Base-by-base conservation (phyloP, 2,888 invertebrate species). In the Nezara viridula region DNA sequence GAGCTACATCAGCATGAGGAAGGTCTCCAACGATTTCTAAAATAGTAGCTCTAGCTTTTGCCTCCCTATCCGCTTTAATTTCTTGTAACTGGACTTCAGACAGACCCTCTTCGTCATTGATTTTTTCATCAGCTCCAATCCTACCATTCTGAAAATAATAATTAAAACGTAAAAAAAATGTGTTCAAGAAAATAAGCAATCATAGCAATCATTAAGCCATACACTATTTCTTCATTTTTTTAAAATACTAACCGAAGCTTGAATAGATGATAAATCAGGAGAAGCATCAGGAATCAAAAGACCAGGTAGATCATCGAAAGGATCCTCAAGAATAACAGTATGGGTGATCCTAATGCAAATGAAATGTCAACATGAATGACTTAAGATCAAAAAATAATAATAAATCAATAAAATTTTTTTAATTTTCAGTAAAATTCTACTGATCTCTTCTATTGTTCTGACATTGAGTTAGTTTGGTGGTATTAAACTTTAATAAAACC, bases 21-120 rank as follows among this genome's bases (percentile, higher is more conserved):
- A 99, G 94, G 93, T 99, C 99, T 0, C 99, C 99, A 40, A 99
- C 98, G 94, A 99, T 99, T 94, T 99, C 99, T 73, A 99, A 94
- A 91, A 99, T 98, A 40, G 99, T 98, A 0, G 99, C 99, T 91
- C 99, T 95, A 2, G 99, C 98, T 93, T 97, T 97, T 0, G 99
- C 99, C 93, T 99, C 99, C 91, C 97, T 96, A 91, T 97, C 96
- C 90, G 97, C 96, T 91, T 97, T 94, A 92, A 97, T 95, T 94
- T 98, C 98, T 91, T 96, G 95, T 88, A 99, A 94, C 94, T 99
- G 97, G 91, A 96, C 96, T 66, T 94, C 94, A n/a, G 96, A 95
- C 93, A 97, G 97, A 0, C 98, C 98, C 91, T 96, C 95, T 0
- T 96, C 96, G 92, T 98, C 98, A 93, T 98, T 97, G 90, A 98